Evolutionary conservation across 2,797 vertebrate species (phyloP), one percentile per base, ranked within the genome.

Genomic region (Karalla daura): DNA sequence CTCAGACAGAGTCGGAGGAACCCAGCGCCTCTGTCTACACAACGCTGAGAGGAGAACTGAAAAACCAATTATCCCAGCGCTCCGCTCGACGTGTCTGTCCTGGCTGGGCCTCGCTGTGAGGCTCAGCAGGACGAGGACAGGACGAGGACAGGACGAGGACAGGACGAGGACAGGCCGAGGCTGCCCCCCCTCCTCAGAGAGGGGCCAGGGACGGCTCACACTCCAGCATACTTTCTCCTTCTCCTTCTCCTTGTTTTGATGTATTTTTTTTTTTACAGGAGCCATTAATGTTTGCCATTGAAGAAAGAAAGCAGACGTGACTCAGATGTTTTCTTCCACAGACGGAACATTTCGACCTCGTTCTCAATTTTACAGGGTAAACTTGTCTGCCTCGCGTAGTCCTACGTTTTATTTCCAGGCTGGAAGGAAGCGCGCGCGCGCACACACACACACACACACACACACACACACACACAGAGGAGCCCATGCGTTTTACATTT

Each of bases 21-120:
- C n/a, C 14, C 35, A 24, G 2, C 5, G 4, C 77, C 14, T 30
- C 21, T 13, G 1, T 63, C 54, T 30, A n/a, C 7, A 33, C 49
- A 53, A 44, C 41, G 58, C 7, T 23, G 20, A 58, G 61, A 62
- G 28, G 33, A 45, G 46, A 44, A 64, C 27, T 40, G 37, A 69
- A 70, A 77, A 78, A 70, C 56, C 67, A 77, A 70, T 77, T 64
- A 79, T 69, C 50, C 39, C 4, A 23, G 54, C 1, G 39, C n/a
- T 28, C n/a, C 0, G 21, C 41, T 27, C 60, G 39, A 63, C 2
- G 13, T 62, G 67, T 68, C 70, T 55, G 28, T 18, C 61, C 60
- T 49, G 37, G 45, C 46, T 46, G 49, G 58, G 63, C 33, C 21
- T 50, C 46, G 67, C 63, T 40, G 40, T 3, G 11, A 45, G 32